Evolutionary conservation across 2,888 invertebrate species (phyloP).

Genomic region (Entomobrya proxima): DNA sequence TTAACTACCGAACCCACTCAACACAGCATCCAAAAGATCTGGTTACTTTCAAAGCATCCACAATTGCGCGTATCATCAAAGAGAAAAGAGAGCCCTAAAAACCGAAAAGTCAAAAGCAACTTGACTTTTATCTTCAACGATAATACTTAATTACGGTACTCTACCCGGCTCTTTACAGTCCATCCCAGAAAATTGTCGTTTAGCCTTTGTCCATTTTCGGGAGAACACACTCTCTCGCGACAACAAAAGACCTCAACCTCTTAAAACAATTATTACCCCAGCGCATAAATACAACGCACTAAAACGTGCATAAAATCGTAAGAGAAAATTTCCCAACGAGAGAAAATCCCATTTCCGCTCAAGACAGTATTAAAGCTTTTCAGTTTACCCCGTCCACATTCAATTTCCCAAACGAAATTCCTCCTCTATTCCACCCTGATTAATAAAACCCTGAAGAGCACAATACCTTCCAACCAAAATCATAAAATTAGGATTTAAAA

Average conservation of each 20-base stretch:
- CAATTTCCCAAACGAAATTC: not conserved
- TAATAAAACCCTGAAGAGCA: constrained; percentile 43
- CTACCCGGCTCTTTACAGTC: not conserved
- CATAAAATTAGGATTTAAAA: constrained; percentile 36
- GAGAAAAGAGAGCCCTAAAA: not conserved
- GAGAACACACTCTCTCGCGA: not conserved
- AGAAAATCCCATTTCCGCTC: constrained; percentile 30
- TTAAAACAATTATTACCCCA: not conserved
- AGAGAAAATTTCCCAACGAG: constrained; percentile 7
- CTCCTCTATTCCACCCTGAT: no score
- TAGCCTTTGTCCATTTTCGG: not conserved
- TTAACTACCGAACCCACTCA: not conserved
- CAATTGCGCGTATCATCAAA: constrained; percentile 22
- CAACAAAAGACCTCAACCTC: not conserved
- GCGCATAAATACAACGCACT: no score
- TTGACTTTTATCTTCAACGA: constrained; percentile 29
- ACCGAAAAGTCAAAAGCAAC: not conserved
- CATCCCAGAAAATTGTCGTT: no score
- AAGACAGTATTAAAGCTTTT: constrained; percentile 27
- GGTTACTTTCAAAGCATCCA: constrained; percentile 41
- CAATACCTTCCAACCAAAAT: not conserved
- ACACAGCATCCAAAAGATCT: not conserved
- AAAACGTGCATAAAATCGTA: no score
- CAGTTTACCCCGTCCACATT: not conserved
- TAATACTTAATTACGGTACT: constrained; percentile 26